Percentiles rank a stretch among this genome's conserved stretches.
phyloP scores from a whole-genome alignment of 92 coral and sea anemone species.

The Phenganax marumi region DNA sequence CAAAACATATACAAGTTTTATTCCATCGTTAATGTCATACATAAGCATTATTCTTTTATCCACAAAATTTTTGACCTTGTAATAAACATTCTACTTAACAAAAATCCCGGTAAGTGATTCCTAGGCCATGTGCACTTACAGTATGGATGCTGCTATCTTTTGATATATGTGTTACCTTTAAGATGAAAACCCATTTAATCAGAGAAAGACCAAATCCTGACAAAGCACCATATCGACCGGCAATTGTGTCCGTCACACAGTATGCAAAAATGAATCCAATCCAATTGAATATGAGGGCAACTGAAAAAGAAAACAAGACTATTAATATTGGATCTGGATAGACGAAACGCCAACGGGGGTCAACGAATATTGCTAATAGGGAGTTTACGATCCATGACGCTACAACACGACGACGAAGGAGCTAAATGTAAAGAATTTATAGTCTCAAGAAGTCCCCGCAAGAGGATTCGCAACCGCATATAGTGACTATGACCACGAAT shows the following conservation, averaged over 20 bases:
- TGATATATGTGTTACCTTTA: constrained; percentile 63
- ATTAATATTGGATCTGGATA: not conserved
- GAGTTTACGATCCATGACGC: not conserved
- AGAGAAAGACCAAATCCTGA: constrained; percentile 96
- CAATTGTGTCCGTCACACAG: constrained; percentile 85
- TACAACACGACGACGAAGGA: no score
- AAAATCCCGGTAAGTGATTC: no score
- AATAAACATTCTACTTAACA: no score
- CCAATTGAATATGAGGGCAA: constrained; percentile 94
- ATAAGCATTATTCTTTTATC: no score
- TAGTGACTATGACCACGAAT: no score
- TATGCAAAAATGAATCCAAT: constrained; percentile 96
- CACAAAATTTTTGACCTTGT: no score
- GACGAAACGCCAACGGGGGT: not conserved
- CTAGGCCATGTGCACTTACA: not conserved
- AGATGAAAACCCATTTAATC: constrained; percentile 88
- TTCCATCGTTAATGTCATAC: no score
- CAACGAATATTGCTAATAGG: no score
- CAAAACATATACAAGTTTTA: no score
- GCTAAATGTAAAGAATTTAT: no score
- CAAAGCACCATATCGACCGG: constrained; percentile 92
- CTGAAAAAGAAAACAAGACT: constrained; percentile 44
- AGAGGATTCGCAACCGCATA: no score
- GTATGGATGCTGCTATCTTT: not conserved
- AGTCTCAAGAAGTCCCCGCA: no score